phyloP scores from a whole-genome alignment of 2,113 vertebrate species.

The Oncorhynchus gorbuscha region DNA sequence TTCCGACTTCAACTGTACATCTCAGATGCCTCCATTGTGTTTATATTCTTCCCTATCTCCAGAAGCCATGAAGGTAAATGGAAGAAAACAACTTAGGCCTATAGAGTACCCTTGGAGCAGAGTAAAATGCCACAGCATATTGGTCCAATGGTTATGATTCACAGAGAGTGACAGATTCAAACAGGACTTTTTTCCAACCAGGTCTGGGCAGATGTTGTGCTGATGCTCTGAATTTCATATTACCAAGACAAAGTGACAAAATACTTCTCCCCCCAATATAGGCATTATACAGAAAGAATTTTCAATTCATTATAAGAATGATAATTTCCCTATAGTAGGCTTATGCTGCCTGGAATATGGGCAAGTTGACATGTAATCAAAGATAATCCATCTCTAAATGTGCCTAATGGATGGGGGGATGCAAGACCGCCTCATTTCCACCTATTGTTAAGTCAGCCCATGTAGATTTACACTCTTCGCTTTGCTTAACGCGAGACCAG shows the following conservation, averaged over 20 bases:
- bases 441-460: not conserved
- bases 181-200: not conserved
- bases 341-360: not conserved
- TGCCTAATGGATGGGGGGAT: not conserved
- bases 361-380: not conserved
- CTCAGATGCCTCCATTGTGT: not conserved
- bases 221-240: not conserved
- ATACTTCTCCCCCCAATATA: not conserved
- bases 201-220: not conserved
- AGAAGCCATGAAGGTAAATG: constrained; percentile 13
- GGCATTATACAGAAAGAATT: too few species aligned
- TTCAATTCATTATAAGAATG: too few species aligned
- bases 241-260: not conserved
- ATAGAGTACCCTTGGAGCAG: not conserved
- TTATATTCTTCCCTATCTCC: constrained; percentile 6
- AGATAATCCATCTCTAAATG: not conserved
- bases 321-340: too few species aligned
- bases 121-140: constrained; percentile 17
- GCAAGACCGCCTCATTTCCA: not conserved
- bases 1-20: not conserved
- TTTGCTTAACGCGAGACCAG: constrained; percentile 19
- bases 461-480: constrained; percentile 5
- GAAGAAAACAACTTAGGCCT: constrained; percentile 1
- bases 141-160: not conserved
- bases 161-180: not conserved